Evolutionary conservation across 2,797 vertebrate genomes (phyloP).

Genomic region (Notamacropus eugenii): DNA sequence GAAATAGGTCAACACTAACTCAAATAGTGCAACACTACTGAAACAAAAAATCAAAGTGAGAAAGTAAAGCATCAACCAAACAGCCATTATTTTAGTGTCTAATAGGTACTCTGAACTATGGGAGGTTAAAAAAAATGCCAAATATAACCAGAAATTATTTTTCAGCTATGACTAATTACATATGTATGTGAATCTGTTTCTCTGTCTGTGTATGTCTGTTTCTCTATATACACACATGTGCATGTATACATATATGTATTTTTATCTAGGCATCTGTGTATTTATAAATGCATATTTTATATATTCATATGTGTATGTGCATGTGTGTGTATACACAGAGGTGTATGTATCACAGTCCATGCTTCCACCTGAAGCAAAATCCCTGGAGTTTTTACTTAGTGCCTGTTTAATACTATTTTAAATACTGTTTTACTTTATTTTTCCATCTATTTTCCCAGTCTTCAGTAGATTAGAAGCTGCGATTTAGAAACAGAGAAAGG

Average conservation of each 20-base stretch:
- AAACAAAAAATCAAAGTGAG: background rate
- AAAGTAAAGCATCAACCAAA: background rate
- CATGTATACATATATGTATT: too few relatives aligned
- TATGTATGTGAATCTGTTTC: too few relatives aligned
- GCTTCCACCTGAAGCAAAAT: background rate
- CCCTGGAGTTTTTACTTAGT: background rate
- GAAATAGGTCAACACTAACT: background rate
- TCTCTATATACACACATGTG: too few relatives aligned
- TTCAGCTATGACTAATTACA: background rate
- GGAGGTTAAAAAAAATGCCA: background rate
- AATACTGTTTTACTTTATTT: background rate
- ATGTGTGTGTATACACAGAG: too few relatives aligned
- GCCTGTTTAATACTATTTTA: background rate
- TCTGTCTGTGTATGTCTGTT: too few relatives aligned
- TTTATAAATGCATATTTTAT: too few relatives aligned
- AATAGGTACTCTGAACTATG: background rate
- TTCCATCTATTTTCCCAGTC: background rate
- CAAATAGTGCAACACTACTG: background rate
- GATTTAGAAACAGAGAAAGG: background rate
- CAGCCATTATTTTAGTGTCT: background rate
- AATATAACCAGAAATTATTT: background rate
- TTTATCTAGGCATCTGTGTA: too few relatives aligned
- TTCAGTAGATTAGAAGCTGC: background rate
- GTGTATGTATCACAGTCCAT: background rate
- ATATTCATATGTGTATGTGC: too few relatives aligned